A percentile compares a stretch with the other conserved stretches of the same genome.
These are phyloP conservation scores for Philhelius pedissequus DNA, from an alignment of 2,888 invertebrate genomes.

Conservation along the genomic window DNA sequence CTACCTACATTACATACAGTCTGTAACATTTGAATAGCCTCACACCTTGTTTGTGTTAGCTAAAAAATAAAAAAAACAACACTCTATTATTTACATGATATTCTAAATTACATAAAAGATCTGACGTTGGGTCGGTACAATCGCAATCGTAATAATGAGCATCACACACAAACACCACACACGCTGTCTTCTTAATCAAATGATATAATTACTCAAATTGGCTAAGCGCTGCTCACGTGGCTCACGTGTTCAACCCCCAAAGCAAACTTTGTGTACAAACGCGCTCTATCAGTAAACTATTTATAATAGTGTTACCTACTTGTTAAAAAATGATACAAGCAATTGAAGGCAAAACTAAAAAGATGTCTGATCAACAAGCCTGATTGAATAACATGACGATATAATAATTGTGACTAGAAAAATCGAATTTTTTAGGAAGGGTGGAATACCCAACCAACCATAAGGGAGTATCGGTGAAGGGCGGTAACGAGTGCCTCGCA, in stretches of 20 bases:
- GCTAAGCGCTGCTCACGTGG: background rate
- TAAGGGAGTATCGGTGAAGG: background rate
- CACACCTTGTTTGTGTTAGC: too few species aligned
- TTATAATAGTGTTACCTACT: background rate
- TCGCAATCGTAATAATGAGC: background rate
- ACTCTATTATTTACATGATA: background rate
- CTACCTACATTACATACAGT: too few species aligned
- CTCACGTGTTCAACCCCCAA: conserved; percentile 10
- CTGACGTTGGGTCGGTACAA: background rate
- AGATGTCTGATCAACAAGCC: background rate
- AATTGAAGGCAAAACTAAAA: background rate
- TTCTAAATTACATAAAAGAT: background rate
- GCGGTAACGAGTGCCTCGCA: background rate
- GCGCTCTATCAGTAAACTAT: background rate
- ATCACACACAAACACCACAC: background rate
- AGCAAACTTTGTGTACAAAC: background rate
- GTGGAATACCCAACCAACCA: background rate
- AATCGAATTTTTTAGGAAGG: background rate
- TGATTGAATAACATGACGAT: background rate
- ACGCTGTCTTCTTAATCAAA: background rate
- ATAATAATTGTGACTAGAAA: background rate
- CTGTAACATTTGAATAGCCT: too few species aligned
- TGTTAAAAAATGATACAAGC: background rate
- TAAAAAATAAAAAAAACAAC: too few species aligned
- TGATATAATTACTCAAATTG: background rate